Conservation (phyloP, 2,113 vertebrate species). For the human region GRCh38 chr16:13653001-13653500, state of each 20-base stretch:
- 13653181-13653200: background rate
- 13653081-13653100: background rate
- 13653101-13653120: background rate
- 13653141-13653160: background rate
- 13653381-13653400: background rate
- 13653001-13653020: background rate
- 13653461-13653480: background rate
- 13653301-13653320: background rate
- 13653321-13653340: background rate
- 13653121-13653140: background rate
- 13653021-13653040: background rate
- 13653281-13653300: background rate
- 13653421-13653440: background rate
- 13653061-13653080: background rate
- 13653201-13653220: background rate
- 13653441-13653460: background rate
- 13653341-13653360: background rate
- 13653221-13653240: background rate
- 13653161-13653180: background rate
- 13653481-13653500: background rate
- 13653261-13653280: background rate
- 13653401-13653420: background rate
- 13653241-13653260: no score
- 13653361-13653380: background rate
- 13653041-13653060: background rate